These are phyloP conservation scores for Exephanes ischioxanthus DNA, from an alignment of 2,888 invertebrate genomes.

Conservation along the genomic window DNA sequence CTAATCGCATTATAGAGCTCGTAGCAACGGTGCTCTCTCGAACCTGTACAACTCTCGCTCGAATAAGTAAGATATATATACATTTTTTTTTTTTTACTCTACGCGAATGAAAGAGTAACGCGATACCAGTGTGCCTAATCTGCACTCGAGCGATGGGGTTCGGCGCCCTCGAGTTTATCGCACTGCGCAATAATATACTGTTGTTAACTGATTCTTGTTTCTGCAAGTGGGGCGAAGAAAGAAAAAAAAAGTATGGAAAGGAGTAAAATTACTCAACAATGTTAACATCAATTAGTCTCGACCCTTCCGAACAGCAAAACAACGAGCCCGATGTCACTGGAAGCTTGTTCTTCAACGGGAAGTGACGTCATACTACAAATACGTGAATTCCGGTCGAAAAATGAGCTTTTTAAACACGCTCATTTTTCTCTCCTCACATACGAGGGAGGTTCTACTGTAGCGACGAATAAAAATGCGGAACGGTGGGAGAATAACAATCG, in stretches of 20 bases:
- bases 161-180: slow-evolving; percentile 33
- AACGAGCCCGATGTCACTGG: too few relatives aligned
- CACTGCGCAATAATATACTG: slow-evolving; percentile 20
- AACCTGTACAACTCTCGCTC: slow-evolving; percentile 24
- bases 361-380: too few relatives aligned
- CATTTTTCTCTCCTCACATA: too few relatives aligned
- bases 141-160: slow-evolving; percentile 41
- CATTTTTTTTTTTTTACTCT: slow-evolving; percentile 22
- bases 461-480: background rate
- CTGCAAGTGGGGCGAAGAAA: background rate
- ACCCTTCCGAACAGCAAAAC: too few relatives aligned
- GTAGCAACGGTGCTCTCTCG: slow-evolving; percentile 30
- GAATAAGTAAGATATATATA: slow-evolving; percentile 16
- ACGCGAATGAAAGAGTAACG: slow-evolving; percentile 43
- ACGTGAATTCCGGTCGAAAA: too few relatives aligned
- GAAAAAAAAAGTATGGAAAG: background rate
- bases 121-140: slow-evolving; percentile 52
- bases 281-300: slow-evolving; percentile 23
- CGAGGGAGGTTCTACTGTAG: too few relatives aligned
- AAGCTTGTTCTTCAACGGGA: too few relatives aligned
- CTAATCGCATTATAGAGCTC: slow-evolving; percentile 61
- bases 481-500: slow-evolving; percentile 26
- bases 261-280: slow-evolving; percentile 16
- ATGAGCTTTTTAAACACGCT: too few relatives aligned
- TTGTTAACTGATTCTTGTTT: background rate